Base-by-base conservation (phyloP, 2,888 invertebrate genomes). In the Polylopha cassiicola region DNA sequence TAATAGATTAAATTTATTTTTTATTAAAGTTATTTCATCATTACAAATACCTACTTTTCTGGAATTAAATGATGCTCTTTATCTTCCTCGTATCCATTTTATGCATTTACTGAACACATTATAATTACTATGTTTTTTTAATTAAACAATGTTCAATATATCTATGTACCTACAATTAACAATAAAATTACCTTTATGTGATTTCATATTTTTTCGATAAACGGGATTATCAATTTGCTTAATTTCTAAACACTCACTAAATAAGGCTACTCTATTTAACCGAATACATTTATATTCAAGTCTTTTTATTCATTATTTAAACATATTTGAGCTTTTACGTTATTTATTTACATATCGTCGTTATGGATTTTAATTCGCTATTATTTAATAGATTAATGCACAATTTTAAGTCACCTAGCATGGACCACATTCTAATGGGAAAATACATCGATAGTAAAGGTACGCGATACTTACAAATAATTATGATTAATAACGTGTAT, bases 381-480 rank as follows among this genome's bases (percentile, higher is more conserved):
- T 76, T 73, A 73, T 67, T 70, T 68, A 71, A 64, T 54, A 65
- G 60, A 78, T 80, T 84, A 84, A 82, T 80, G 77, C 80, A 81
- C 77, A 72, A 70, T 73, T 70, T 82, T 86, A 85, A 85, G 80
- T 85, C 82, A 82, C 80, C 78, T 85, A 82, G 62, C 71, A 76
- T 86, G 86, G 86, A 84, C 86, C 86, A 76, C 85, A 64, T 73
- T 76, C 82, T 82, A 84, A 76, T 57, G 65, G 77, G 65, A 55
- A 64, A 62, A 51, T 56, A 49, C 48, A 50, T 39, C 51, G 39
- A 50, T 45, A 44, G 48, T 43, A 47, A 29, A 43, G 34, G 20
- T 45, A 43, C 22, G 38, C 42, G 27, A 39, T 47, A 45, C 13
- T 39, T 47, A 47, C 45, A 49, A 49, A 46, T 50, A 34, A 46